These are phyloP conservation scores for Trissoscelio sp. DNA, from an alignment of 2,888 invertebrate species.

Conservation along the genomic window DNA sequence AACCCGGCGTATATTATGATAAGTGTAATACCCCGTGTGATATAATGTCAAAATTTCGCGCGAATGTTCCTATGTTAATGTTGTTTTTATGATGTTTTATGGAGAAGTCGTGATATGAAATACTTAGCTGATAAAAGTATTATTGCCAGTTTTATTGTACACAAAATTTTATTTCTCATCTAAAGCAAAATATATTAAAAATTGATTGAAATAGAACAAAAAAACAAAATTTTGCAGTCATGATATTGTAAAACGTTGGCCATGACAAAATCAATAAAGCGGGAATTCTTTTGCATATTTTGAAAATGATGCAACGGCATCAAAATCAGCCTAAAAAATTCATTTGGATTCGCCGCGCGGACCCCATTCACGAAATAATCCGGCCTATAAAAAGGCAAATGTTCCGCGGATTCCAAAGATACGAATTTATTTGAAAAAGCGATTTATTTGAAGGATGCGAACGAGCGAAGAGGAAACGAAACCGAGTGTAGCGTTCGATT, in stretches of 20 bases:
- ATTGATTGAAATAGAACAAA: no score
- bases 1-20: slow-evolving; percentile 23
- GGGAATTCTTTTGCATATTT: no score
- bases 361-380: slow-evolving; percentile 17
- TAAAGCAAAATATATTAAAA: no score
- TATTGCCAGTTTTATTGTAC: no score
- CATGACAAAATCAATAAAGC: no score
- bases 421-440: slow-evolving; percentile 27
- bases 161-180: no score
- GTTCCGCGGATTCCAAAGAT: background rate
- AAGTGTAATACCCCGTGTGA: slow-evolving; percentile 21
- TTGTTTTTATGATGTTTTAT: slow-evolving; percentile 31
- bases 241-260: no score
- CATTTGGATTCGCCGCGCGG: slow-evolving; percentile 13
- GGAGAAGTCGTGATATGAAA: slow-evolving; percentile 19
- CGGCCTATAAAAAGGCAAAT: slow-evolving; percentile 28
- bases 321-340: slow-evolving; percentile 25
- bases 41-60: slow-evolving; percentile 33
- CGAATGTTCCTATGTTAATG: slow-evolving; percentile 6
- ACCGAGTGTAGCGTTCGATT: slow-evolving; percentile 28
- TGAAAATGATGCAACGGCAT: slow-evolving; percentile 16
- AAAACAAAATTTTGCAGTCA: no score
- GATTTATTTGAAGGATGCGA: slow-evolving; percentile 23
- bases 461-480: slow-evolving; percentile 1
- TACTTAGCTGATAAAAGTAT: slow-evolving; percentile 3